phyloP scores from a whole-genome alignment of 2,797 vertebrate species.

The Acestrorhynchus altus region DNA sequence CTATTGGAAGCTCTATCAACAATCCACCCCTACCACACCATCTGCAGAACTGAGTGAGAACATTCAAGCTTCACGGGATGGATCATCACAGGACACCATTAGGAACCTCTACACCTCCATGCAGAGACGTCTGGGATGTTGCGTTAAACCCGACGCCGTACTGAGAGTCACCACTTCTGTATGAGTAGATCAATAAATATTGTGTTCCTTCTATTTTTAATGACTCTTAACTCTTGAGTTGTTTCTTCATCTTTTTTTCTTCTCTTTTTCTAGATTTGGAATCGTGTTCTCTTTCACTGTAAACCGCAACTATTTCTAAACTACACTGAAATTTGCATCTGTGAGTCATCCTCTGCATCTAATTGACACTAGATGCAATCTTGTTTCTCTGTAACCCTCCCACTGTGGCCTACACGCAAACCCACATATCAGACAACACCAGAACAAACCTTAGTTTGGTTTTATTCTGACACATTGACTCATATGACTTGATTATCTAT shows the following conservation, averaged over 20 bases:
- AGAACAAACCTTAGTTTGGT: not conserved
- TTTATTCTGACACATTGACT: not conserved
- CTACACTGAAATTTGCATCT: slow-evolving; percentile 12
- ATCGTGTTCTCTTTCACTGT: too few species aligned
- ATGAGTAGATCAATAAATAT: too few species aligned
- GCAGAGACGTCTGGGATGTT: too few species aligned
- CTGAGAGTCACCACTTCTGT: too few species aligned
- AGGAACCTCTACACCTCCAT: too few species aligned
- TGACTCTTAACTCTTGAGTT: not conserved
- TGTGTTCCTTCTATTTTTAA: too few species aligned
- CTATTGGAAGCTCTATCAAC: too few species aligned
- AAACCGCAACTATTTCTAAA: not conserved
- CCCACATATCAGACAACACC: slow-evolving; percentile 47
- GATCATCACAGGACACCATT: too few species aligned
- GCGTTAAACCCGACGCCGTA: too few species aligned
- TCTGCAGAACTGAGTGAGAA: too few species aligned
- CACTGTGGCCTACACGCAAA: slow-evolving; percentile 29
- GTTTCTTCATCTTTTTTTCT: not conserved
- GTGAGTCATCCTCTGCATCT: slow-evolving; percentile 22
- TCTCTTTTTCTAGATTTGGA: not conserved
- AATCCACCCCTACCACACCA: too few species aligned
- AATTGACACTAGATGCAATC: not conserved
- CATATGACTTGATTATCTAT: slow-evolving; percentile 13
- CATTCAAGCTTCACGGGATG: too few species aligned
- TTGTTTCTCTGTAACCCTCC: not conserved